A percentile compares a stretch with the other conserved stretches of the same genome.
phyloP scores from a whole-genome alignment of 2,888 invertebrate species.

The Pseudeuparius sepicola region DNA sequence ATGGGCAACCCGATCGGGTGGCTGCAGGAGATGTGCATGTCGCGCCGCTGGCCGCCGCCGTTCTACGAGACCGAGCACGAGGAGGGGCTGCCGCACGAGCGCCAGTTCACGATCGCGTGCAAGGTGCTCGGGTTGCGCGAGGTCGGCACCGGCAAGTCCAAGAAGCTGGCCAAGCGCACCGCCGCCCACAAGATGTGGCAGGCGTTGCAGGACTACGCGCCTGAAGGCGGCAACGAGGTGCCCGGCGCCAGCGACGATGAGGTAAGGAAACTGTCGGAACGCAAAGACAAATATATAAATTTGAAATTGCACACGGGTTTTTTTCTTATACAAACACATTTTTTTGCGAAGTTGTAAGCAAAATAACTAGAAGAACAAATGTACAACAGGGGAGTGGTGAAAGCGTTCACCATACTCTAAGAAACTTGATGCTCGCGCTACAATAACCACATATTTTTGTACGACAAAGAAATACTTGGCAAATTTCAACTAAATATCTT shows the following conservation, averaged over 20 bases:
- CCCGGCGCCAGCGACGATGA: slow-evolving; percentile 59
- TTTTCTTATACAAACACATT: too few species aligned
- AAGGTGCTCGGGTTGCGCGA: slow-evolving; percentile 78
- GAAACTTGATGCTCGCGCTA: too few species aligned
- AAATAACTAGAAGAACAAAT: too few species aligned
- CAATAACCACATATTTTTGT: too few species aligned
- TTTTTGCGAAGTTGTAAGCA: too few species aligned
- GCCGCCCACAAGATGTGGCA: slow-evolving; percentile 94
- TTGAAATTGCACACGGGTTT: too few species aligned
- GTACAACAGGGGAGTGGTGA: too few species aligned
- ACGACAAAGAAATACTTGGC: too few species aligned
- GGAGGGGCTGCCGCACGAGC: slow-evolving; percentile 85
- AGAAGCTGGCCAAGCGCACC: slow-evolving; percentile 92
- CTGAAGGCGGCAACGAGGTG: slow-evolving; percentile 53
- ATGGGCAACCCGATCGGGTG: slow-evolving; percentile 93
- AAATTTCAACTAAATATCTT: too few species aligned
- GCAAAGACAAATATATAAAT: too few species aligned
- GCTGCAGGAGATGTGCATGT: slow-evolving; percentile 93
- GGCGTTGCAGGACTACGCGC: slow-evolving; percentile 65
- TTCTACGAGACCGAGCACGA: slow-evolving; percentile 83
- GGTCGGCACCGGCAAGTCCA: slow-evolving; percentile 83
- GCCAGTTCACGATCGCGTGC: slow-evolving; percentile 88
- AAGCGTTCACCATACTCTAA: too few species aligned
- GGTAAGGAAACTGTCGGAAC: slow-evolving; percentile 39
- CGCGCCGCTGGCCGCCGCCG: slow-evolving; percentile 90